Evolutionary conservation across 2,888 invertebrate genomes (phyloP), one percentile per base, ranked within the genome.

Genomic region (Epinotia nisella): DNA sequence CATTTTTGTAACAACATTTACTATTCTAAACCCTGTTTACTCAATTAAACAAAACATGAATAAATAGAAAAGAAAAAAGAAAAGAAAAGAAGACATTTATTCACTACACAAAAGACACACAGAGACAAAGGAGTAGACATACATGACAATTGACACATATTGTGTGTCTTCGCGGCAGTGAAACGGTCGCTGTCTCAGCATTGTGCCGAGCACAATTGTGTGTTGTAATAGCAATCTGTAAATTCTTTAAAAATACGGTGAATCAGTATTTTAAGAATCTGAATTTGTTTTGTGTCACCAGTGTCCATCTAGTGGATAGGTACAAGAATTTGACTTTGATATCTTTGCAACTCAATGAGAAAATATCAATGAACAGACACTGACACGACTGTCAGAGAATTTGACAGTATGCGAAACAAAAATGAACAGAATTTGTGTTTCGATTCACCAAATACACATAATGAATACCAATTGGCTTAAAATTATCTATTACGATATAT

Each of bases 401-500:
- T 49, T 49, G 5, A n/a, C 49, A n/a, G n/a, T 49, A n/a, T n/a
- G n/a, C n/a, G 7, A 49, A 49, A 5, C 5, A n/a, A 4, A 4
- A 49, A 49, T 49, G 3, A 49, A n/a, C 21, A 21, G 15, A 21
- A 24, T 21, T 56, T 56, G 13, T 56, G 15, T 24, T 13, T 21
- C 13, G 55, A 5, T 56, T 24, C 55, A 56, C 55, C 55, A 15
- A 13, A 21, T 56, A 56, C 55, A 56, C 2, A n/a, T 55, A 45
- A 58, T 58, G 35, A n/a, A 17, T 39, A 9, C 17, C 35, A 13
- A 17, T 51, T 39, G 4, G 19, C 53, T 39, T 19, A 39, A 19
- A 53, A 55, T 21, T 15, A 19, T 51, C 39, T 39, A 24, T 24
- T 24, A 24, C 21, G 21, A 24, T 61, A 61, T 55, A 45, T 70